phyloP scores from a whole-genome alignment of 2,888 invertebrate genomes.

The Rhingia campestris region DNA sequence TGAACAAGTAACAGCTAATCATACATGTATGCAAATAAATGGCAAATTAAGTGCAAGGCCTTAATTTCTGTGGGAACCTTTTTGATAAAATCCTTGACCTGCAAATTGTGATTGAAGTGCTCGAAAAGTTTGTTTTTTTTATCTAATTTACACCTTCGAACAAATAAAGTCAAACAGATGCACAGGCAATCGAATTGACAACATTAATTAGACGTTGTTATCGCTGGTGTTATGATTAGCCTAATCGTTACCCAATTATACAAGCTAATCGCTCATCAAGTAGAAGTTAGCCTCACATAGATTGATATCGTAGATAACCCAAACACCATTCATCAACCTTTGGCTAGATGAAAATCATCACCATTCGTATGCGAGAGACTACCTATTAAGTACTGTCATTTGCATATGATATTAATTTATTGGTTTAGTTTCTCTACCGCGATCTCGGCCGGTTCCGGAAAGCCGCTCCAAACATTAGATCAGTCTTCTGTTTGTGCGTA shows the following conservation, averaged over 20 bases:
- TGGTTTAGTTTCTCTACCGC: background rate
- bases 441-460: slow-evolving; percentile 36
- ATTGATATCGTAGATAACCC: too few relatives aligned
- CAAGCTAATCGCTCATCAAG: background rate
- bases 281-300: too few relatives aligned
- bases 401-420: slow-evolving; percentile 43
- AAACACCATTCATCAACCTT: too few relatives aligned
- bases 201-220: background rate
- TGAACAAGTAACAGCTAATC: too few relatives aligned
- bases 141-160: too few relatives aligned
- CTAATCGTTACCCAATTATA: slow-evolving; percentile 14
- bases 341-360: background rate
- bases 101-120: too few relatives aligned
- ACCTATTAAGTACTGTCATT: slow-evolving; percentile 37
- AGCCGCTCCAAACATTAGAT: slow-evolving; percentile 17
- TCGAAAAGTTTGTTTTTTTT: too few relatives aligned
- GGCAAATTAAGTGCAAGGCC: too few relatives aligned
- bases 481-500: background rate
- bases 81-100: too few relatives aligned
- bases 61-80: too few relatives aligned
- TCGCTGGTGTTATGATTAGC: background rate
- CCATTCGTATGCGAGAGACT: slow-evolving; percentile 31
- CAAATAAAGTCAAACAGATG: background rate
- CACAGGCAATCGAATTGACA: background rate
- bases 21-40: too few relatives aligned